Percentiles rank a stretch among this genome's conserved stretches.
phyloP scores from a whole-genome alignment of 2,113 vertebrate genomes.

The Rhodinocichla rosea region DNA sequence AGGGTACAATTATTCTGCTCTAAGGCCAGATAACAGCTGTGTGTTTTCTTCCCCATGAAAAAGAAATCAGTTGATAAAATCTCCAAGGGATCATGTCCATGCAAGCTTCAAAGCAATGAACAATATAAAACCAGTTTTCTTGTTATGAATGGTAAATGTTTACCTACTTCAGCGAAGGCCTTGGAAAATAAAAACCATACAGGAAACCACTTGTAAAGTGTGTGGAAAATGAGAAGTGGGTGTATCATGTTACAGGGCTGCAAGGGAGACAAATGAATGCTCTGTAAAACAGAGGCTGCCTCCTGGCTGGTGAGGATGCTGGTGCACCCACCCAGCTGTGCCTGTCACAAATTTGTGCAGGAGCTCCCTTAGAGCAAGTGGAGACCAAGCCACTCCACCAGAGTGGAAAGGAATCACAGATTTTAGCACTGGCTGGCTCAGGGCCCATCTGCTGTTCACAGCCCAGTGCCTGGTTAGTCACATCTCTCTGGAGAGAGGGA shows the following conservation, averaged over 20 bases:
- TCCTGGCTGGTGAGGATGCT: neutral
- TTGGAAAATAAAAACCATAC: conserved; percentile 16
- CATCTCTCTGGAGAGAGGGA: neutral
- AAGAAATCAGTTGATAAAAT: conserved; percentile 19
- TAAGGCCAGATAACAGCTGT: neutral
- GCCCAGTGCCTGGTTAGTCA: neutral
- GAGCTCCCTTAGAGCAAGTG: neutral
- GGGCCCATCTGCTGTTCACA: neutral
- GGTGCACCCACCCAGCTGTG: neutral
- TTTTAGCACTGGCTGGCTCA: neutral
- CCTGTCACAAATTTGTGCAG: neutral
- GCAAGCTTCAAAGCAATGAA: neutral
- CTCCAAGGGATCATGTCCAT: neutral
- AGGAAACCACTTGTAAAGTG: neutral
- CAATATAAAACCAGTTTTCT: neutral
- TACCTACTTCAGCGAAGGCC: neutral
- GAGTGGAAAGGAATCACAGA: neutral
- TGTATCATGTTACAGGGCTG: neutral
- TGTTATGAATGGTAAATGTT: neutral
- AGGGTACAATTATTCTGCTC: conserved; percentile 16
- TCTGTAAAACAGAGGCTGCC: neutral
- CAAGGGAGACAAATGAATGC: neutral
- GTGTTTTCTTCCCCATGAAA: conserved; percentile 24
- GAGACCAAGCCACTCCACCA: neutral
- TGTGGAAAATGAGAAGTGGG: neutral